phyloP scores from a whole-genome alignment of 2,888 invertebrate genomes.

The Sceliomorpha sp. region DNA sequence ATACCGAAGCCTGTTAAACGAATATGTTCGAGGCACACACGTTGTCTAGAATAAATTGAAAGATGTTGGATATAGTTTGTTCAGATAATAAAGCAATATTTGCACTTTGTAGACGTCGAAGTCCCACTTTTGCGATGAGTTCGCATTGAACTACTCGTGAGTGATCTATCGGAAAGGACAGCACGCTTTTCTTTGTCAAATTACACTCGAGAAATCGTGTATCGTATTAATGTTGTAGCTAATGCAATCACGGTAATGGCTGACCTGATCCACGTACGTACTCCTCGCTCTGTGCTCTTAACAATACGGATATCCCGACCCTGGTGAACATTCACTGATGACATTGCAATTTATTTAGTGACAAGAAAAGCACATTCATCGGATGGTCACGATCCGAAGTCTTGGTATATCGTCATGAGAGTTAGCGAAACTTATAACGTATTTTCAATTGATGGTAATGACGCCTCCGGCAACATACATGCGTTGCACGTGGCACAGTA shows the following conservation, averaged over 20 bases:
- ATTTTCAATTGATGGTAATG: constrained; percentile 6
- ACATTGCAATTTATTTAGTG: constrained; percentile 26
- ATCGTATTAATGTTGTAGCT: constrained; percentile 25
- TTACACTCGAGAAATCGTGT: constrained; percentile 21
- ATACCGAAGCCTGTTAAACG: neutral
- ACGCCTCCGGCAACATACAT: constrained; percentile 1
- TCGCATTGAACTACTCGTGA: constrained; percentile 17
- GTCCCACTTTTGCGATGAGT: constrained; percentile 10
- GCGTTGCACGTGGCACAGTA: neutral
- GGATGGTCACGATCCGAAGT: constrained; percentile 11
- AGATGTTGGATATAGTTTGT: constrained; percentile 13
- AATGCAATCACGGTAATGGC: constrained; percentile 32
- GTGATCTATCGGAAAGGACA: constrained; percentile 18
- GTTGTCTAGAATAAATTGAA: neutral
- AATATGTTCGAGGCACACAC: neutral
- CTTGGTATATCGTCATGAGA: neutral
- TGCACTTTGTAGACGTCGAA: constrained; percentile 8
- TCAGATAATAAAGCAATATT: constrained; percentile 22
- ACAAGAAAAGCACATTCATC: constrained; percentile 22
- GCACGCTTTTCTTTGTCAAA: constrained; percentile 26
- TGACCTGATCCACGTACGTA: constrained; percentile 22
- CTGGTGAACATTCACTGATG: constrained; percentile 19
- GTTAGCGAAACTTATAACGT: constrained; percentile 1
- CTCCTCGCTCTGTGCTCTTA: constrained; percentile 9
- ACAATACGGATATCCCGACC: constrained; percentile 15